These are phyloP conservation scores for Dryoscopus gambensis DNA, from an alignment of 2,113 vertebrate genomes.

Conservation along the genomic window DNA sequence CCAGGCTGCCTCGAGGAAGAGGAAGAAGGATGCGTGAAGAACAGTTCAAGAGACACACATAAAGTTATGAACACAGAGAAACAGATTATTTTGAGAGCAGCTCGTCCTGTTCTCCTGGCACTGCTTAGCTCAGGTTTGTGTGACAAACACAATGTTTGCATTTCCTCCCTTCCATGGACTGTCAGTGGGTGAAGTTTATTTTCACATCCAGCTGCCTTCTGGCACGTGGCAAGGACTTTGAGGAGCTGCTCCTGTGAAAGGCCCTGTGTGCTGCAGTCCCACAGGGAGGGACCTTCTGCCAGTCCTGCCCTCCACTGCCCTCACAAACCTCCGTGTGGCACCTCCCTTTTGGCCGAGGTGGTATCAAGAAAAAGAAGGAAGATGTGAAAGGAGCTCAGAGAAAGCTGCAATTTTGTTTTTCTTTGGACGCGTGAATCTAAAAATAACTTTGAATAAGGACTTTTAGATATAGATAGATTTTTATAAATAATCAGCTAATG, in stretches of 20 bases:
- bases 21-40: neutral
- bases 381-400: neutral
- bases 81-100: accelerated
- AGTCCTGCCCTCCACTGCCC: neutral
- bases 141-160: neutral
- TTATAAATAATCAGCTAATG: neutral
- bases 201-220: neutral
- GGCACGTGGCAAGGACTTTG: neutral
- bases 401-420: neutral
- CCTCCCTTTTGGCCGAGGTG: neutral
- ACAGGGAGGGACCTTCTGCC: neutral
- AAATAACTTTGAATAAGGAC: neutral
- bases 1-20: neutral
- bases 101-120: neutral
- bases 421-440: neutral
- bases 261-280: neutral
- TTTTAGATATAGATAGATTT: neutral
- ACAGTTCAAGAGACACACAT: neutral
- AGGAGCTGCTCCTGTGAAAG: neutral
- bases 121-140: neutral
- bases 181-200: neutral
- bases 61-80: neutral
- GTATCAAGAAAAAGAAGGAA: neutral
- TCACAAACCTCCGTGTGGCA: neutral
- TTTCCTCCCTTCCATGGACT: neutral